Evolutionary conservation across 2,113 vertebrate genomes (phyloP).

Genomic region (Malurus alboscapulatus): DNA sequence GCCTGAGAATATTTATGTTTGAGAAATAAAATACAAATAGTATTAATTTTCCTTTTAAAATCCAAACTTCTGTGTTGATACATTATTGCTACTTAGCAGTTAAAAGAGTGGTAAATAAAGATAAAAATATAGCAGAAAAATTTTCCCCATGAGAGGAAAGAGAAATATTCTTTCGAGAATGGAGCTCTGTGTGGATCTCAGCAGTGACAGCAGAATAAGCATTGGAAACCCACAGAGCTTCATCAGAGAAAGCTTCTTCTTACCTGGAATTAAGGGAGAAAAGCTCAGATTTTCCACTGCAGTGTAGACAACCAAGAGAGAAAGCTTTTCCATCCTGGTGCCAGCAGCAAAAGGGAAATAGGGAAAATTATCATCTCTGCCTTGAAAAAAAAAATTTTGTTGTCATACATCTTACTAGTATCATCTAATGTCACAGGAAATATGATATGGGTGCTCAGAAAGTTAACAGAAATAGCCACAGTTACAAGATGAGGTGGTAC

Average conservation of each 20-base stretch:
- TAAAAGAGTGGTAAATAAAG: not conserved
- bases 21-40: not conserved
- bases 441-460: not conserved
- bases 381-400: not conserved
- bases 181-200: not conserved
- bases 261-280: not conserved
- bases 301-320: not conserved
- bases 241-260: not conserved
- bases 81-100: not conserved
- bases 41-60: not conserved
- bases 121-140: not conserved
- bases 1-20: not conserved
- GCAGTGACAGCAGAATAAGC: not conserved
- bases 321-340: not conserved
- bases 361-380: not conserved
- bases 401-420: not conserved
- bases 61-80: not conserved
- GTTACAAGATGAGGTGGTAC: not conserved
- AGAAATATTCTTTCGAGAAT: not conserved
- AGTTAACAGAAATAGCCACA: not conserved
- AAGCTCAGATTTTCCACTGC: not conserved
- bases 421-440: not conserved
- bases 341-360: not conserved
- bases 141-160: not conserved
- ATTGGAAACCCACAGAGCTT: not conserved